Percentiles rank a stretch among this genome's conserved stretches.
phyloP scores from a whole-genome alignment of 2,888 invertebrate species.

The Chrysodeixis includens region DNA sequence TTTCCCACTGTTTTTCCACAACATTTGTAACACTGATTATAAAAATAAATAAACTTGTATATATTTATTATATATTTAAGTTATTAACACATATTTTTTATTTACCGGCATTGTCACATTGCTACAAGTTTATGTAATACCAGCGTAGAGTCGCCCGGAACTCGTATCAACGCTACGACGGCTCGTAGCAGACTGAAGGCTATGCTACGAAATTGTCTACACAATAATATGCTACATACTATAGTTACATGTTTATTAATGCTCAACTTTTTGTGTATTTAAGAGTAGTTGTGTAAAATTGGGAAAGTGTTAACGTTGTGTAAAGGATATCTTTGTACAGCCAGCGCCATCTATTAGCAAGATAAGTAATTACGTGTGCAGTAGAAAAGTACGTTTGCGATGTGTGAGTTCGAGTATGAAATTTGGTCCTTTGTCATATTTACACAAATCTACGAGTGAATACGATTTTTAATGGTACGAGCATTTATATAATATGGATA shows the following conservation, averaged over 20 bases:
- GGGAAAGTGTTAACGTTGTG: constrained; percentile 16
- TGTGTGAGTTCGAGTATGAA: constrained; percentile 18
- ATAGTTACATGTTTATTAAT: constrained; percentile 31
- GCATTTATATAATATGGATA: not conserved
- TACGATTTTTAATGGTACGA: no score
- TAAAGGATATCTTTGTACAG: constrained; percentile 34
- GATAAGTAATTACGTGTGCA: constrained; percentile 35
- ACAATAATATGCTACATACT: constrained; percentile 24
- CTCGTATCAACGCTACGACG: constrained; percentile 70
- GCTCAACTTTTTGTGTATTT: constrained; percentile 42
- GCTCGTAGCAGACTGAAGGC: constrained; percentile 72
- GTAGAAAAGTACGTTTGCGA: constrained; percentile 25
- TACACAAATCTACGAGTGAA: not conserved
- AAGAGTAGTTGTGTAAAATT: constrained; percentile 34
- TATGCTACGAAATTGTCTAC: constrained; percentile 33
- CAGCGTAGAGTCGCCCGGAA: constrained; percentile 60
- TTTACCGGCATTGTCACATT: constrained; percentile 60
- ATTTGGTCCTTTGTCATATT: constrained; percentile 25
- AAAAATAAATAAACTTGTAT: constrained; percentile 24
- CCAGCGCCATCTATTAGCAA: constrained; percentile 65
- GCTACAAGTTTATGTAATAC: constrained; percentile 50
- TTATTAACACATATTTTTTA: constrained; percentile 52
- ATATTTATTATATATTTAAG: constrained; percentile 14
- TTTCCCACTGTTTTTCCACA: constrained; percentile 42
- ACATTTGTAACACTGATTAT: constrained; percentile 18